These are phyloP conservation scores for Drosophila setosimentum DNA, from an alignment of 2,888 invertebrate species.

Conservation along the genomic window DNA sequence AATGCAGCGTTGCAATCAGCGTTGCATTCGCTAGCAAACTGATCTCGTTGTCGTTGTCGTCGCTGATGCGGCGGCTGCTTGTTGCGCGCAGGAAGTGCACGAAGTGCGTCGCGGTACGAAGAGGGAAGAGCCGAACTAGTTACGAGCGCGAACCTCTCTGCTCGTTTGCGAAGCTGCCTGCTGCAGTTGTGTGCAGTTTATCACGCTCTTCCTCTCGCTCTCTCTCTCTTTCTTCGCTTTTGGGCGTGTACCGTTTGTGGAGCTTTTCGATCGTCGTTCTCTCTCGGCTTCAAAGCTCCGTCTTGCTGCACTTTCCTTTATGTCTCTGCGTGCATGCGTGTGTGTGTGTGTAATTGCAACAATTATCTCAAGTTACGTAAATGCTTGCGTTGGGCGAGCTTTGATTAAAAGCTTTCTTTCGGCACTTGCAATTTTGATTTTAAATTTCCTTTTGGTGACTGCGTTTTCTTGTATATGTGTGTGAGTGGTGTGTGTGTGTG, in stretches of 20 bases:
- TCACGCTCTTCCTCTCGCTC: slow-evolving; percentile 19
- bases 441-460: slow-evolving; percentile 55
- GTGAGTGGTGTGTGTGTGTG: neutral
- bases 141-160: slow-evolving; percentile 52
- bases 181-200: slow-evolving; percentile 43
- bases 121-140: slow-evolving; percentile 62
- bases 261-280: slow-evolving; percentile 43
- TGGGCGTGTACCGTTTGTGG: slow-evolving; percentile 58
- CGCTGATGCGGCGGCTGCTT: slow-evolving; percentile 52
- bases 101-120: slow-evolving; percentile 49
- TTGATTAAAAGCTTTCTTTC: slow-evolving; percentile 59
- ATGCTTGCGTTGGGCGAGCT: slow-evolving; percentile 49
- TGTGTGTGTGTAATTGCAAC: slow-evolving; percentile 48
- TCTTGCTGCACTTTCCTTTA: slow-evolving; percentile 58
- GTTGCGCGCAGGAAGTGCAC: slow-evolving; percentile 76
- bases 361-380: slow-evolving; percentile 73
- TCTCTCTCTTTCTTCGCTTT: slow-evolving; percentile 25
- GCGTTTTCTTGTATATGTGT: slow-evolving; percentile 39
- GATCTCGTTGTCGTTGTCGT: slow-evolving; percentile 57
- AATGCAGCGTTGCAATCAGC: slow-evolving; percentile 78
- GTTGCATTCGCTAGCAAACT: slow-evolving; percentile 77
- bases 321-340: slow-evolving; percentile 16
- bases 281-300: slow-evolving; percentile 54
- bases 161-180: slow-evolving; percentile 43
- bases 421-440: slow-evolving; percentile 69